These are phyloP conservation scores for Parazoanthus swiftii DNA, from an alignment of 92 coral and sea anemone genomes.

Conservation along the genomic window DNA sequence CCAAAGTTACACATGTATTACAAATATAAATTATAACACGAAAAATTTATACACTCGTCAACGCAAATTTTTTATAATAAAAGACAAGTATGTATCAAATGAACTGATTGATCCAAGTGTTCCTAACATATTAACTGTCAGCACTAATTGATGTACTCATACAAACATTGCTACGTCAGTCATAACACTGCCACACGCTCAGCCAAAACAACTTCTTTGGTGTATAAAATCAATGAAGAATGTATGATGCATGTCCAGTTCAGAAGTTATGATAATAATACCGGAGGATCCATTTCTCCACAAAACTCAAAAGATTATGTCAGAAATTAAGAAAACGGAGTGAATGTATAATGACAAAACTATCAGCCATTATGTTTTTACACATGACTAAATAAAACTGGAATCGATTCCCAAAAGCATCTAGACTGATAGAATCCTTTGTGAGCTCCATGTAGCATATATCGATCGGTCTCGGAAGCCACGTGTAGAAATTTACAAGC, in stretches of 20 bases:
- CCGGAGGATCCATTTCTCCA: background rate
- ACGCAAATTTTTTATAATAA: background rate
- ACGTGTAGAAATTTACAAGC: constrained; percentile 24
- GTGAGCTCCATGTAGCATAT: background rate
- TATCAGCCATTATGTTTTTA: background rate
- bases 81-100: background rate
- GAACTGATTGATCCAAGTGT: background rate
- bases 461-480: background rate
- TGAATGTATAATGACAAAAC: background rate
- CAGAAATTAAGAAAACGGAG: background rate
- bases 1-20: background rate
- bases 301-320: background rate
- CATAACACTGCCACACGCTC: constrained; percentile 1
- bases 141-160: background rate
- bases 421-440: background rate
- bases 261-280: background rate
- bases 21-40: background rate
- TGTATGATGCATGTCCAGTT: background rate
- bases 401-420: background rate
- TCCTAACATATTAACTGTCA: background rate
- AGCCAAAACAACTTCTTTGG: background rate
- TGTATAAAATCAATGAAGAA: background rate
- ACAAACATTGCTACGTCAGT: background rate
- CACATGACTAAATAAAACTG: background rate
- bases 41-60: background rate